Percentiles rank a stretch among this genome's conserved stretches.
Conservation (phyloP, 2,888 invertebrate species). For the Dolomedes plantarius region DNA sequence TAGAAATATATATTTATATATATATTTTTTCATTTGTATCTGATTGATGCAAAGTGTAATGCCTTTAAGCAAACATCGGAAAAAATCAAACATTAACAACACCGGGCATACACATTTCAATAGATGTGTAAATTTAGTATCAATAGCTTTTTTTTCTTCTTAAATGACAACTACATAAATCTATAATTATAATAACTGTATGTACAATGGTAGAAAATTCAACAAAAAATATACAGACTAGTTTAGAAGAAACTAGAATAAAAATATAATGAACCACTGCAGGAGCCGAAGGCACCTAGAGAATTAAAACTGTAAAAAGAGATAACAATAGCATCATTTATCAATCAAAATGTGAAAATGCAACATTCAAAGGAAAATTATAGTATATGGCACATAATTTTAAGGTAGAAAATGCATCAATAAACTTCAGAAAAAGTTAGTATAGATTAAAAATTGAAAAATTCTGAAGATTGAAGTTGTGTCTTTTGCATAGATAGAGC, state of each 20-base stretch:
- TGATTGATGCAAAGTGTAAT: neutral
- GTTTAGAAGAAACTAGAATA: slow-evolving; percentile 27
- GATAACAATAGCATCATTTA: neutral
- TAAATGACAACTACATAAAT: slow-evolving; percentile 62
- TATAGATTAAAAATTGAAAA: neutral
- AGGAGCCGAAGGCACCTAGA: neutral
- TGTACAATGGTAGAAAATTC: slow-evolving; percentile 63
- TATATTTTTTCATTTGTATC: neutral
- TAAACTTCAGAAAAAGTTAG: neutral
- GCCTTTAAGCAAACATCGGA: neutral
- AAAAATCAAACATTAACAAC: slow-evolving; percentile 38
- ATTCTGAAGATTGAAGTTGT: neutral
- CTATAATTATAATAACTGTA: slow-evolving; percentile 66
- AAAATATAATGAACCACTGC: neutral
- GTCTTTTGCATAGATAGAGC: neutral
- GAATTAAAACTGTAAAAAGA: slow-evolving; percentile 4
- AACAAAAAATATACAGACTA: slow-evolving; percentile 71
- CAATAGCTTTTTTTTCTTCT: slow-evolving; percentile 22
- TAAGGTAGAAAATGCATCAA: neutral
- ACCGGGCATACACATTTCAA: slow-evolving; percentile 51
- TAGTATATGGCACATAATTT: slow-evolving; percentile 5
- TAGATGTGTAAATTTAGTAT: slow-evolving; percentile 17
- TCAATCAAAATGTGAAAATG: neutral
- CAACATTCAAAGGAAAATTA: neutral
- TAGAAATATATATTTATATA: neutral